Evolutionary conservation across 2,888 invertebrate species (phyloP).

Genomic region (Globia sparganii): DNA sequence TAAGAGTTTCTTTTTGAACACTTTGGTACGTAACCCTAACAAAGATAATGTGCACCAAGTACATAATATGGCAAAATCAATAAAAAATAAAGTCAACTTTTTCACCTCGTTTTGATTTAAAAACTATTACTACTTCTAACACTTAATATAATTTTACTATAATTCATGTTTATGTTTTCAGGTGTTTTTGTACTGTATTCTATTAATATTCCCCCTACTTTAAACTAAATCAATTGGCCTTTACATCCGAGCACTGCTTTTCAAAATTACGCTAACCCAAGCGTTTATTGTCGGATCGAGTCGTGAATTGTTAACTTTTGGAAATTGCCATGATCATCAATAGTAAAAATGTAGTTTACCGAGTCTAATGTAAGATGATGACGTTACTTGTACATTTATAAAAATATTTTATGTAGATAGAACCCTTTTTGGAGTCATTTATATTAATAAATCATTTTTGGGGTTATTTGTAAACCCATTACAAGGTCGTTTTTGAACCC

Average conservation of each 20-base stretch:
- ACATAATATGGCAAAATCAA: background rate
- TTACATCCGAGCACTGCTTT: conserved; percentile 87
- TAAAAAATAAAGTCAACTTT: background rate
- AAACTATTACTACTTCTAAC: conserved; percentile 42
- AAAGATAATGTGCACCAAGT: background rate
- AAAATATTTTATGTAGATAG: conserved; percentile 27
- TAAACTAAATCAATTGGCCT: conserved; percentile 77
- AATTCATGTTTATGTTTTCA: conserved; percentile 84
- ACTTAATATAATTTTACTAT: conserved; percentile 63
- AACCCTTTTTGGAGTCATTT: conserved; percentile 46
- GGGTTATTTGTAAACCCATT: conserved; percentile 29
- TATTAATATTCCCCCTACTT: conserved; percentile 82
- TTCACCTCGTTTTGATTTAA: conserved; percentile 24
- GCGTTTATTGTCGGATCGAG: conserved; percentile 30
- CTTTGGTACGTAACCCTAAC: background rate
- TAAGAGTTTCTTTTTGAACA: background rate
- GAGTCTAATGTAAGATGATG: conserved; percentile 54
- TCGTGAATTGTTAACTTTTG: conserved; percentile 50
- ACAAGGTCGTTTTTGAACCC: background rate
- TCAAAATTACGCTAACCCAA: conserved; percentile 73
- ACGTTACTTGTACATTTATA: conserved; percentile 9
- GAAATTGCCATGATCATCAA: conserved; percentile 42
- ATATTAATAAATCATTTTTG: background rate
- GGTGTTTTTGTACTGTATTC: conserved; percentile 77
- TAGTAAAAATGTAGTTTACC: conserved; percentile 34